A percentile compares a stretch with the other conserved stretches of the same genome.
Conservation (phyloP, 64 coral and sea anemone genomes). For the Montipora cactus region DNA sequence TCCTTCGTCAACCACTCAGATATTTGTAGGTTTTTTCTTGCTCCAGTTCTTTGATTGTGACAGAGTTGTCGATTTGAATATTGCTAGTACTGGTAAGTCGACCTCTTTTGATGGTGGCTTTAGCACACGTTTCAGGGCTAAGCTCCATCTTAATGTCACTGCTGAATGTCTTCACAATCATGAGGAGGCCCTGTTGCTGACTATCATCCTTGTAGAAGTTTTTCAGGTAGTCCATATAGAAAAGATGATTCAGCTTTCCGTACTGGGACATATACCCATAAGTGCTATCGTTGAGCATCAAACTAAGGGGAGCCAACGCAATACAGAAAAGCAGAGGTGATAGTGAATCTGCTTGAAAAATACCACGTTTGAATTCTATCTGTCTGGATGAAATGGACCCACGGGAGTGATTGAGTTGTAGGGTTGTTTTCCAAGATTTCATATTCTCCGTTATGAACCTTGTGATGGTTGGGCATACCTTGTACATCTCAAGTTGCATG, state of each 20-base stretch:
- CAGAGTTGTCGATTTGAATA: not conserved
- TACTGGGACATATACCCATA: not conserved
- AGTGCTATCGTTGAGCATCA: not conserved
- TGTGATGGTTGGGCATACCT: not conserved
- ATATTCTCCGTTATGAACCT: not conserved
- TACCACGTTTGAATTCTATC: slow-evolving; percentile 28
- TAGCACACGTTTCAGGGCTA: slow-evolving; percentile 1
- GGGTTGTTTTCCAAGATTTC: slow-evolving; percentile 12
- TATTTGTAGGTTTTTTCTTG: slow-evolving; percentile 10
- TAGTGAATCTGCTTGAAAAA: slow-evolving; percentile 28
- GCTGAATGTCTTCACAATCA: not conserved
- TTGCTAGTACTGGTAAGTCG: not conserved
- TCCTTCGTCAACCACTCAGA: not conserved
- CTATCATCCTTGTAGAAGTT: not conserved
- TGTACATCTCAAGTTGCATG: not conserved
- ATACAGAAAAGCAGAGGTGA: slow-evolving; percentile 30
- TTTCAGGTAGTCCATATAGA: slow-evolving; percentile 6
- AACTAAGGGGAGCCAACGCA: not conserved
- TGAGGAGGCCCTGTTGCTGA: not conserved
- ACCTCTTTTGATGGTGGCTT: slow-evolving; percentile 10
- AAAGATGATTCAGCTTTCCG: slow-evolving; percentile 5
- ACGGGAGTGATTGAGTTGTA: not conserved
- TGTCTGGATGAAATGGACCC: not conserved
- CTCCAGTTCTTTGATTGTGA: slow-evolving; percentile 17
- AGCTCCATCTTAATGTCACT: slow-evolving; percentile 18